Conservation (phyloP, 2,113 vertebrate species). For the Megaceryle maxima region DNA sequence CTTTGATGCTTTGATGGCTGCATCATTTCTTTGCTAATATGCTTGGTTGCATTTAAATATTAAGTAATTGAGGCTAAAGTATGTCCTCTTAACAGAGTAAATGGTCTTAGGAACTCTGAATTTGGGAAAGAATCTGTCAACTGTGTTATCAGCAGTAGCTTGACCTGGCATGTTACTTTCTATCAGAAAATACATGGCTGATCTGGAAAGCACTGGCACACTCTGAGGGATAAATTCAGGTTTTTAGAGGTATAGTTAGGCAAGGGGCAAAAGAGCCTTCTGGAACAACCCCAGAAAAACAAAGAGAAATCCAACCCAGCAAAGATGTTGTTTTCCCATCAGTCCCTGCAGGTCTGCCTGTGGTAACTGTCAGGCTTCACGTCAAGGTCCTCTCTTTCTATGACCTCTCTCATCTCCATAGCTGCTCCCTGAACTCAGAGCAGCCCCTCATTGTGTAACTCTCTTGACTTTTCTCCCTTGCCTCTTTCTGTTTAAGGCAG, state of each 20-base stretch:
- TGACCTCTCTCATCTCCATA: neutral
- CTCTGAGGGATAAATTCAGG: neutral
- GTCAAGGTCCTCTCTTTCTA: neutral
- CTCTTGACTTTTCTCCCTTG: neutral
- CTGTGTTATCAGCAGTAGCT: neutral
- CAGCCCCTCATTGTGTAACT: neutral
- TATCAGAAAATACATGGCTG: neutral
- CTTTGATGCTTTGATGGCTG: neutral
- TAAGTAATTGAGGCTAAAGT: neutral
- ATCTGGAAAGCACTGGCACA: neutral
- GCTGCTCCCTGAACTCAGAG: neutral
- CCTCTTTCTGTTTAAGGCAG: neutral
- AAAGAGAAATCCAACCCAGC: neutral
- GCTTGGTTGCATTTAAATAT: neutral
- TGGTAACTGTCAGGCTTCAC: neutral
- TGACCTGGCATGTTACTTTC: neutral
- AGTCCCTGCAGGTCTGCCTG: neutral
- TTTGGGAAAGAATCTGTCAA: neutral
- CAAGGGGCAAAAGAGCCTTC: neutral
- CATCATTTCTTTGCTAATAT: neutral
- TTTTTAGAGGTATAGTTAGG: neutral
- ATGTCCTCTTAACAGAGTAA: neutral
- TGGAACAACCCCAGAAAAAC: fast-evolving
- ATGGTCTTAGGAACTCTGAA: neutral
- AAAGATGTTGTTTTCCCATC: neutral